Evolutionary conservation across 2,797 vertebrate species (phyloP).

Genomic region (Momotus momota): DNA sequence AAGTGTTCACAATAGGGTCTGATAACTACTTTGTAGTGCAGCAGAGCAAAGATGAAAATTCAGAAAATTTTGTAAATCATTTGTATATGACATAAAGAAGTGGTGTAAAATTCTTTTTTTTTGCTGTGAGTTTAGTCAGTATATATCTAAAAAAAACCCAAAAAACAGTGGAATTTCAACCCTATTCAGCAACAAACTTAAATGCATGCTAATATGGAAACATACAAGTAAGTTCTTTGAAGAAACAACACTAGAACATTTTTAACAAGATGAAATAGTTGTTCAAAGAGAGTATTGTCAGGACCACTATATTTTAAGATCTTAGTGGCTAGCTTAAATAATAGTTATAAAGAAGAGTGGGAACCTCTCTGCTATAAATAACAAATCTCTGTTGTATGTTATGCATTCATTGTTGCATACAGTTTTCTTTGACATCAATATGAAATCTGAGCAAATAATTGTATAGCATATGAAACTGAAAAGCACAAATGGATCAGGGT

Average conservation of each 20-base stretch:
- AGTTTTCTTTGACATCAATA: neutral
- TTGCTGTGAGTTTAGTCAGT: neutral
- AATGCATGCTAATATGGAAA: neutral
- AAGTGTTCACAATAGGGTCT: slow-evolving; percentile 63
- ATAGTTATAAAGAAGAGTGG: slow-evolving; percentile 19
- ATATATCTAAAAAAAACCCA: neutral
- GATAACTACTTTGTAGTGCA: slow-evolving; percentile 67
- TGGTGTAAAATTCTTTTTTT: slow-evolving; percentile 8
- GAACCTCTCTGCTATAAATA: neutral
- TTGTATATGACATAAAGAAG: slow-evolving; percentile 25
- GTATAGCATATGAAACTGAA: neutral
- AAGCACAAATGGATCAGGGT: neutral
- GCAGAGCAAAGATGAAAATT: slow-evolving; percentile 67
- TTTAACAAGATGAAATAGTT: neutral
- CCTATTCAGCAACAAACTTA: neutral
- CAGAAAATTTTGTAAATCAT: slow-evolving; percentile 61
- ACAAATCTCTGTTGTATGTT: neutral
- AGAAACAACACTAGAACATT: neutral
- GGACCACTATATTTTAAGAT: neutral
- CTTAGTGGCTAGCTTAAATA: neutral
- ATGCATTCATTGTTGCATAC: neutral
- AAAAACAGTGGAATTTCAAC: neutral
- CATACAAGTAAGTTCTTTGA: neutral
- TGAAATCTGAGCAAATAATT: slow-evolving; percentile 11
- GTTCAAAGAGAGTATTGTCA: neutral